phyloP scores from a whole-genome alignment of 2,797 vertebrate species.

The Coranthus polyacanthus region DNA sequence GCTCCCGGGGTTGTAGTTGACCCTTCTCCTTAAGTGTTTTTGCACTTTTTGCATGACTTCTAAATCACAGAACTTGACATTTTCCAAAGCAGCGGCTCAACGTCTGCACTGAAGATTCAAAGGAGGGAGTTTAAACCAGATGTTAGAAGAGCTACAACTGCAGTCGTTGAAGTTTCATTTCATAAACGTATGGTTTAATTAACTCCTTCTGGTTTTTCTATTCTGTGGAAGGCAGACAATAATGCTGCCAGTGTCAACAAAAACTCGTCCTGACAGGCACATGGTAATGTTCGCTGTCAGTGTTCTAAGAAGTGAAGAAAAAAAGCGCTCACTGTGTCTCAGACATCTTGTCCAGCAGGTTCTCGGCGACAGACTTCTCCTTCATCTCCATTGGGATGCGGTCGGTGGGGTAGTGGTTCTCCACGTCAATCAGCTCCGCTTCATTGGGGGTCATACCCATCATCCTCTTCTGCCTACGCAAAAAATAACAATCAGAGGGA shows the following conservation, averaged over 20 bases:
- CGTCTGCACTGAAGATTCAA: background rate
- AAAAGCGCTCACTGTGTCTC: constrained; percentile 89
- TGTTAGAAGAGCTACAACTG: background rate
- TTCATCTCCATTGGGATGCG: constrained; percentile 88
- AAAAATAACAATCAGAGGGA: constrained; percentile 1
- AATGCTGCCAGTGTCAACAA: background rate
- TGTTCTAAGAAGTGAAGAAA: background rate
- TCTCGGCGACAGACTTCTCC: constrained; percentile 90
- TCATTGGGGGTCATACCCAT: constrained; percentile 95
- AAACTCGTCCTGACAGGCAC: background rate
- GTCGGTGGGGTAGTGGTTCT: constrained; percentile 88
- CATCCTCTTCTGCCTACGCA: constrained; percentile 90
- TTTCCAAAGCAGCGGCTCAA: background rate
- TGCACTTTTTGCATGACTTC: background rate
- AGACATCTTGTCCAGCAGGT: constrained; percentile 87
- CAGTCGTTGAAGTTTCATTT: background rate
- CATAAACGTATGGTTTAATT: background rate
- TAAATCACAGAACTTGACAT: background rate
- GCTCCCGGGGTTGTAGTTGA: background rate
- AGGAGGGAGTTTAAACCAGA: background rate
- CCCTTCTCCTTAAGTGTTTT: background rate
- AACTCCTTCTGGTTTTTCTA: background rate
- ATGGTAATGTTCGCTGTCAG: background rate
- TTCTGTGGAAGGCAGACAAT: background rate
- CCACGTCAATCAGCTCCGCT: constrained; percentile 87